phyloP scores from a whole-genome alignment of 2,113 vertebrate genomes.

The Bufo gargarizans region DNA sequence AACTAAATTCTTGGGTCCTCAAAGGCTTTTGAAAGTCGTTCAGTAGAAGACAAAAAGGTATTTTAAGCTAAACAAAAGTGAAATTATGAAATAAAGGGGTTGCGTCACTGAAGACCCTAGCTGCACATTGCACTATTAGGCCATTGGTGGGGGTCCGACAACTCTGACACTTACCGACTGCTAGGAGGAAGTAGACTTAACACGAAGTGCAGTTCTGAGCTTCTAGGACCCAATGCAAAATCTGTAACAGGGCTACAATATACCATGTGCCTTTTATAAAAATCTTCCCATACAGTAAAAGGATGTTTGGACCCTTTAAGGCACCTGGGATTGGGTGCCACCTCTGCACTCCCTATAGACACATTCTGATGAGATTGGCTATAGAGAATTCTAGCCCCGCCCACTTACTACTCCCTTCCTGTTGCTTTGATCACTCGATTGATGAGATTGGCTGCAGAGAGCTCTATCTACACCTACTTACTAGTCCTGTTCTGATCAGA shows the following conservation, averaged over 20 bases:
- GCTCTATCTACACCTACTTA: neutral
- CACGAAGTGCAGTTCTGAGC: neutral
- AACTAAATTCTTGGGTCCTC: neutral
- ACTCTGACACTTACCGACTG: neutral
- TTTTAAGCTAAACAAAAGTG: neutral
- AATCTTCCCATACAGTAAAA: too few species aligned
- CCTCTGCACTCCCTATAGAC: too few species aligned
- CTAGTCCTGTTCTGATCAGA: neutral
- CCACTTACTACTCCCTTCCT: neutral
- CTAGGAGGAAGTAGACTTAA: neutral
- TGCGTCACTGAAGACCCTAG: neutral
- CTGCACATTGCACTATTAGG: neutral
- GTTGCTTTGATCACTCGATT: neutral
- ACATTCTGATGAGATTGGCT: neutral
- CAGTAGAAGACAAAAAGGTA: too few species aligned
- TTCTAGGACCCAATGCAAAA: too few species aligned
- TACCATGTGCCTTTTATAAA: too few species aligned
- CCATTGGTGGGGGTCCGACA: neutral
- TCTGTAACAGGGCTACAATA: too few species aligned
- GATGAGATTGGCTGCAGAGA: neutral
- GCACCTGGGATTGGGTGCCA: too few species aligned
- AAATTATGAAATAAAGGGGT: neutral
- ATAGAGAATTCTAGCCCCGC: neutral
- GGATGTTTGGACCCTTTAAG: too few species aligned
- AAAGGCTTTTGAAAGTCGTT: too few species aligned